Evolutionary conservation across 2,797 vertebrate species (phyloP).

Genomic region (Parauchenoglanis ngamensis): DNA sequence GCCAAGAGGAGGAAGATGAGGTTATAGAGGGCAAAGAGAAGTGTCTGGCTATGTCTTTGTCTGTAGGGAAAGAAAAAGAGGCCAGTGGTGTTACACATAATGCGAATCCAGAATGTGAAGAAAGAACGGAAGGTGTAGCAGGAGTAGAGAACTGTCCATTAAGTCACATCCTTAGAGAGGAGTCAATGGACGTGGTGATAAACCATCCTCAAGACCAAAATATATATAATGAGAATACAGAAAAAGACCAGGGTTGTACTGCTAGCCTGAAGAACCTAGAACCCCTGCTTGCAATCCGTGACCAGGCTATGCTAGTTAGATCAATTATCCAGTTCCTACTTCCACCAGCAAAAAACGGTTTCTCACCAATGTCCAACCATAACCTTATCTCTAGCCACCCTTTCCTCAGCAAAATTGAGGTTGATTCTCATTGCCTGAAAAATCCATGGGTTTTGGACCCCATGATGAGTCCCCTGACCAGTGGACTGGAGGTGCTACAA

Average conservation of each 20-base stretch:
- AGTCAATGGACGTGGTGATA: conserved; percentile 69
- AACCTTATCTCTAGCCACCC: conserved; percentile 67
- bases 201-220: conserved; percentile 59
- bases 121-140: conserved; percentile 71
- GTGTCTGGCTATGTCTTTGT: conserved; percentile 62
- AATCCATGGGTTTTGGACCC: conserved; percentile 69
- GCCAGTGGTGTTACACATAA: conserved; percentile 50
- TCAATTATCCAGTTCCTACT: conserved; percentile 87
- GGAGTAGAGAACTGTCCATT: conserved; percentile 75
- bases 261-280: conserved; percentile 78
- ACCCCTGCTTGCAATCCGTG: conserved; percentile 79
- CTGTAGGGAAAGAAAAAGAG: conserved; percentile 67
- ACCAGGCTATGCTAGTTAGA: conserved; percentile 83
- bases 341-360: conserved; percentile 76
- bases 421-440: conserved; percentile 43
- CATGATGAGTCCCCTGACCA: conserved; percentile 77
- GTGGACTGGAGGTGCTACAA: conserved; percentile 84
- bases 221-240: conserved; percentile 40
- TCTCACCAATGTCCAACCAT: conserved; percentile 64
- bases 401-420: conserved; percentile 49
- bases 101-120: conserved; percentile 70
- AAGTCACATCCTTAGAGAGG: conserved; percentile 71
- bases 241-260: conserved; percentile 48
- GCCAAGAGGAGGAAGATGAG: conserved; percentile 76
- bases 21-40: conserved; percentile 62